Evolutionary conservation across 2,888 invertebrate species (phyloP).

Genomic region (Bellardia pandia): DNA sequence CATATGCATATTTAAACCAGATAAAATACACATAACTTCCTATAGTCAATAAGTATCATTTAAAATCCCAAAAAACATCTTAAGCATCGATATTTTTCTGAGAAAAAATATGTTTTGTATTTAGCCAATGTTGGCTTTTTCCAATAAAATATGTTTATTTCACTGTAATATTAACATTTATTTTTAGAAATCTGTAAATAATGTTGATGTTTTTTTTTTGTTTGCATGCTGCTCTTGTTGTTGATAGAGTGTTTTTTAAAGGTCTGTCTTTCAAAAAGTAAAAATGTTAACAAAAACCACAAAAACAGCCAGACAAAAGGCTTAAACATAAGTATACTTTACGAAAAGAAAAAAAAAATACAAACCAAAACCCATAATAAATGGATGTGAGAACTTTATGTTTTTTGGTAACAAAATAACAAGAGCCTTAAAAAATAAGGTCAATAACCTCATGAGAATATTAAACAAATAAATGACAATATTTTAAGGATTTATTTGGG

Average conservation of each 20-base stretch:
- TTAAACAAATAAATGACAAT: conserved; percentile 42
- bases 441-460: conserved; percentile 38
- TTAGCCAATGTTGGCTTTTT: conserved; percentile 43
- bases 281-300: conserved; percentile 47
- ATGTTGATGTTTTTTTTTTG: conserved; percentile 36
- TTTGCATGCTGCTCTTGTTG: conserved; percentile 22
- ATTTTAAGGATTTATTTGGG: conserved; percentile 33
- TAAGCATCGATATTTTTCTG: conserved; percentile 33
- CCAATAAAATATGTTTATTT: conserved; percentile 35
- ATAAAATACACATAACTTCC: background rate
- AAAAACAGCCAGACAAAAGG: conserved; percentile 55
- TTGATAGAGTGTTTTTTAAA: conserved; percentile 45
- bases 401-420: conserved; percentile 55
- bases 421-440: conserved; percentile 42
- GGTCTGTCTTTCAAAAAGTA: conserved; percentile 4
- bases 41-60: conserved; percentile 18
- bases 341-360: conserved; percentile 7
- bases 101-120: conserved; percentile 33
- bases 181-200: conserved; percentile 63
- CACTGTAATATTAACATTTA: conserved; percentile 44
- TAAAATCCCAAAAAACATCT: conserved; percentile 1
- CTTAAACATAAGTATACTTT: conserved; percentile 57
- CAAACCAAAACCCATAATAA: conserved; percentile 38
- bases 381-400: conserved; percentile 48
- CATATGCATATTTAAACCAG: too few relatives aligned